Conservation (phyloP, 1,140 invertebrate genomes). For the Phymastichus coffea region DNA sequence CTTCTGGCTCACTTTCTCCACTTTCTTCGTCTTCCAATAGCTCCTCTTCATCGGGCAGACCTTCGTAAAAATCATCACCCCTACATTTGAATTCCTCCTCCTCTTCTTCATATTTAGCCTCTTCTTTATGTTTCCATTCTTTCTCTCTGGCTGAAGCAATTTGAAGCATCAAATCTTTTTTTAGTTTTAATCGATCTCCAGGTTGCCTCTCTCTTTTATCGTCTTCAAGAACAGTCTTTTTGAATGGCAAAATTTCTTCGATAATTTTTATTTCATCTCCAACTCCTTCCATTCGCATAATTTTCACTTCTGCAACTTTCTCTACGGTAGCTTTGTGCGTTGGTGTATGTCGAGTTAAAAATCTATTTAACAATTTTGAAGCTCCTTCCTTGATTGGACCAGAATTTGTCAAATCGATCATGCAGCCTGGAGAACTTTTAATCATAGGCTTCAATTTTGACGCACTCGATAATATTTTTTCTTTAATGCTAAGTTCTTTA, state of each 20-base stretch:
- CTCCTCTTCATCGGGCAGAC: slow-evolving; percentile 32
- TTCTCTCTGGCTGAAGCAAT: slow-evolving; percentile 63
- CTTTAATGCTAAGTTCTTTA: slow-evolving; percentile 20
- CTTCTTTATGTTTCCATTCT: slow-evolving; percentile 64
- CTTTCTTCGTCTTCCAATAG: slow-evolving; percentile 41
- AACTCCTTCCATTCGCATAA: slow-evolving; percentile 46
- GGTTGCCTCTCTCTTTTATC: slow-evolving; percentile 55
- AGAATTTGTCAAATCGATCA: slow-evolving; percentile 62
- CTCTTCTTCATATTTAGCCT: slow-evolving; percentile 46
- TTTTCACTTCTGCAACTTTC: slow-evolving; percentile 52
- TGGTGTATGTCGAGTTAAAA: slow-evolving; percentile 60
- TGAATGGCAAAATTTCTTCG: slow-evolving; percentile 45
- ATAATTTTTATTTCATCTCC: slow-evolving; percentile 40
- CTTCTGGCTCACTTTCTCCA: slow-evolving; percentile 42
- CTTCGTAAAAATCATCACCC: slow-evolving; percentile 32
- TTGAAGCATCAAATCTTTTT: slow-evolving; percentile 63
- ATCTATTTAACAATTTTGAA: slow-evolving; percentile 63
- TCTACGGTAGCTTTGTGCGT: slow-evolving; percentile 53
- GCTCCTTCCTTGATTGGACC: slow-evolving; percentile 54
- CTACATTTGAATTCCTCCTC: slow-evolving; percentile 32
- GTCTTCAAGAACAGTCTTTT: slow-evolving; percentile 33
- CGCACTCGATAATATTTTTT: slow-evolving; percentile 25
- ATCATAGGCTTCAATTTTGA: slow-evolving; percentile 56
- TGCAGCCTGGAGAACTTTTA: slow-evolving; percentile 58
- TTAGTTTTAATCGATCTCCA: slow-evolving; percentile 62